Evolutionary conservation across 2,797 vertebrate genomes (phyloP).

Genomic region (Picus viridis): DNA sequence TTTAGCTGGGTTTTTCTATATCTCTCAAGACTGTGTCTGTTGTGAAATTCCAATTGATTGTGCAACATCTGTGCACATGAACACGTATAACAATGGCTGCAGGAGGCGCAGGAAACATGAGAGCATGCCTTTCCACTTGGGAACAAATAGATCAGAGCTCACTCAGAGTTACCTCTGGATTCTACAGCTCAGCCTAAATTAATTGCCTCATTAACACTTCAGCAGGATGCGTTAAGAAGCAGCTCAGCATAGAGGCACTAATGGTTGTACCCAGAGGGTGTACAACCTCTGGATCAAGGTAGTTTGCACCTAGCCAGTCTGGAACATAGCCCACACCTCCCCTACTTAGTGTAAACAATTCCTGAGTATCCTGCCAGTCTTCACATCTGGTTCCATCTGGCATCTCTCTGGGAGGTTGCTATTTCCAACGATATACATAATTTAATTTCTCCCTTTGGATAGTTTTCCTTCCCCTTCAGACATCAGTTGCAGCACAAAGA

Average conservation of each 20-base stretch:
- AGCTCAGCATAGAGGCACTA: background rate
- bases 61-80: background rate
- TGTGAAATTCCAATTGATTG: background rate
- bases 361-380: background rate
- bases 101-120: background rate
- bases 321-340: background rate
- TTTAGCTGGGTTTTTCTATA: background rate
- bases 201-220: constrained; percentile 23
- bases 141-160: background rate
- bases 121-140: background rate
- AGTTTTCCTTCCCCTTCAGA: background rate
- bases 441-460: background rate
- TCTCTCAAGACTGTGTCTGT: background rate
- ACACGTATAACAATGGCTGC: background rate
- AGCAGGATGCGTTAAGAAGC: background rate
- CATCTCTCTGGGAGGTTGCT: background rate
- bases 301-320: background rate
- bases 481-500: background rate
- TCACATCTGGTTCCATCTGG: background rate
- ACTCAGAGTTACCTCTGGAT: background rate
- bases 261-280: background rate
- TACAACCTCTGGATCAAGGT: background rate
- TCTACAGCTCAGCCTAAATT: background rate
- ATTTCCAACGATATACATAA: background rate
- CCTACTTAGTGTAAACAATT: background rate